Evolutionary conservation across 2,888 invertebrate genomes (phyloP).

Genomic region (Willowsia nigromaculata): DNA sequence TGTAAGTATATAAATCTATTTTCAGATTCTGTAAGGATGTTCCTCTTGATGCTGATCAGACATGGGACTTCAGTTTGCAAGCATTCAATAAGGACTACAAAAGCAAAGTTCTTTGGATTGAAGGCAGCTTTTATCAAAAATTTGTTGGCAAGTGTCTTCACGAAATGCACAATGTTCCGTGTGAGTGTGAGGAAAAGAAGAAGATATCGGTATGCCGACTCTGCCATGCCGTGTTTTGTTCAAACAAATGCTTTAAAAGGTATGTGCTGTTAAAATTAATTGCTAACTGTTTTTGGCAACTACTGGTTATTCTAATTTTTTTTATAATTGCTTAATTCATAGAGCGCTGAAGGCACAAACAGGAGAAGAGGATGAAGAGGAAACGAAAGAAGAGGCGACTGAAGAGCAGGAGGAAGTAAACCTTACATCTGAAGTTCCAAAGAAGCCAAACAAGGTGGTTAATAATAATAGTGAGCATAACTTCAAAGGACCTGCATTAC

Average conservation of each 20-base stretch:
- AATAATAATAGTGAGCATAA: too few species aligned
- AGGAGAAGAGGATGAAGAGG: background rate
- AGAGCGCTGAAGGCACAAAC: background rate
- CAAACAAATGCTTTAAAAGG: conserved; percentile 20
- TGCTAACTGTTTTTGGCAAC: background rate
- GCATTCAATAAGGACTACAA: background rate
- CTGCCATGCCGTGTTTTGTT: conserved; percentile 15
- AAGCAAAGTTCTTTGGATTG: background rate
- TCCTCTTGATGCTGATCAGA: background rate
- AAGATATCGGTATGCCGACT: background rate
- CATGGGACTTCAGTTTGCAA: conserved; percentile 41
- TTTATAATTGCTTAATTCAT: background rate
- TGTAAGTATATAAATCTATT: background rate
- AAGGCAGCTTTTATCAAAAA: conserved; percentile 14
- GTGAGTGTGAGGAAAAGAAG: conserved; percentile 21
- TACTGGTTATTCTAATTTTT: background rate
- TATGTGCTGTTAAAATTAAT: background rate
- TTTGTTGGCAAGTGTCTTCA: conserved; percentile 11
- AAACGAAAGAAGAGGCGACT: background rate
- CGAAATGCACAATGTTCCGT: conserved; percentile 39
- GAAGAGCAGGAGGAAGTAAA: background rate
- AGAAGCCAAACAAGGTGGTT: too few species aligned
- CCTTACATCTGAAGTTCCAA: too few species aligned
- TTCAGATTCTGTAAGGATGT: background rate
- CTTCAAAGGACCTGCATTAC: too few species aligned